A percentile compares a stretch with the other conserved stretches of the same genome.
Conservation (phyloP, 2,888 invertebrate species). For the Heteromyza rotundicornis region DNA sequence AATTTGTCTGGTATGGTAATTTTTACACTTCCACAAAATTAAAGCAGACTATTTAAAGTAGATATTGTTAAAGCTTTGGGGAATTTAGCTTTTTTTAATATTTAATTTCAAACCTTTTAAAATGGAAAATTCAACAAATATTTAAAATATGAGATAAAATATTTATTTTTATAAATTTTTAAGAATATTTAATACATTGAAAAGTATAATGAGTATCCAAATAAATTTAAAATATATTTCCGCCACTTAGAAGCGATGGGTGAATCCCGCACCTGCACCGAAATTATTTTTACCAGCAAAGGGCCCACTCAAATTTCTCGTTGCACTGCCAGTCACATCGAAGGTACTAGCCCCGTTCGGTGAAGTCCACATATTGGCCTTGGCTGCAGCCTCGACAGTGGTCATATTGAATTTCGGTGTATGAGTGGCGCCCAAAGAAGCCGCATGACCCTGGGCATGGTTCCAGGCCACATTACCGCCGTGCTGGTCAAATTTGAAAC, state of each 20-base stretch:
- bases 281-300: conserved; percentile 36
- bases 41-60: no score
- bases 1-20: conserved; percentile 50
- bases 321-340: conserved; percentile 45
- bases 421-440: conserved; percentile 40
- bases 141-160: no score
- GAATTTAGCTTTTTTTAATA: no score
- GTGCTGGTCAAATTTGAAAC: conserved; percentile 41
- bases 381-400: conserved; percentile 38
- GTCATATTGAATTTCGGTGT: conserved; percentile 47
- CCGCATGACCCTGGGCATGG: conserved; percentile 41
- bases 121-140: no score
- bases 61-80: no score
- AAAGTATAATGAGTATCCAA: background rate
- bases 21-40: no score
- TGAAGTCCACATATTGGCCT: conserved; percentile 47
- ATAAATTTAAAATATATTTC: background rate
- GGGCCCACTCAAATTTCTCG: conserved; percentile 41
- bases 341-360: conserved; percentile 42
- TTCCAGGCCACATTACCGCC: conserved; percentile 45
- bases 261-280: conserved; percentile 38
- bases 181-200: background rate
- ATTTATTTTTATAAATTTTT: no score
- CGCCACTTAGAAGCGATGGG: conserved; percentile 38
- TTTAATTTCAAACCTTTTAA: no score